Conservation (phyloP, 2,797 vertebrate species). For the Otus scops region DNA sequence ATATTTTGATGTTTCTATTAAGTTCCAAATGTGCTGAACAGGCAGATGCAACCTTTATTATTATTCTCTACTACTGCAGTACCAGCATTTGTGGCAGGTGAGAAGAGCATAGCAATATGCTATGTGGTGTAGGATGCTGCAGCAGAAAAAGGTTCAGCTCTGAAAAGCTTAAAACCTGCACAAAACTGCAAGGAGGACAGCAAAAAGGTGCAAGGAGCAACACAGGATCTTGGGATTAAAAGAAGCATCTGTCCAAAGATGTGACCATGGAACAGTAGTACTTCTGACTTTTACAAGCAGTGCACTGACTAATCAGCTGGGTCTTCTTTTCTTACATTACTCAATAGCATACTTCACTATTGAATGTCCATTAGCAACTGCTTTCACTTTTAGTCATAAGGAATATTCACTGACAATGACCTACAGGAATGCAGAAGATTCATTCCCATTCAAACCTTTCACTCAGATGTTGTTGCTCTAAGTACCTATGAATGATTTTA, state of each 20-base stretch:
- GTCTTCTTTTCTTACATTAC: not conserved
- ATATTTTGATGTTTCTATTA: not conserved
- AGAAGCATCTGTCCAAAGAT: not conserved
- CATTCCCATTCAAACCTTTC: not conserved
- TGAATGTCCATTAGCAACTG: not conserved
- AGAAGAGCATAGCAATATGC: not conserved
- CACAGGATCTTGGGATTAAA: not conserved
- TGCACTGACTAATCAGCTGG: not conserved
- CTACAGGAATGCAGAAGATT: not conserved
- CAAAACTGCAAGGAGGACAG: not conserved
- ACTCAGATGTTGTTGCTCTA: not conserved
- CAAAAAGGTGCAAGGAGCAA: not conserved
- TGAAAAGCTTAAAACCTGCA: not conserved
- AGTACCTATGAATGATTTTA: not conserved
- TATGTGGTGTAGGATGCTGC: not conserved
- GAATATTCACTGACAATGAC: not conserved
- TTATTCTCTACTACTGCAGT: not conserved
- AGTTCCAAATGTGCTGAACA: not conserved
- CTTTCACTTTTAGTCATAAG: not conserved
- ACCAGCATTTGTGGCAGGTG: not conserved
- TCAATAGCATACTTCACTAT: not conserved
- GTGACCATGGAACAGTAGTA: not conserved
- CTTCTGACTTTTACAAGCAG: not conserved
- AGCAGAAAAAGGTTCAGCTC: not conserved
- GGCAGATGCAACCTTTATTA: not conserved